phyloP scores from a whole-genome alignment of 1,140 invertebrate genomes.

The Hycleus phaleratus region DNA sequence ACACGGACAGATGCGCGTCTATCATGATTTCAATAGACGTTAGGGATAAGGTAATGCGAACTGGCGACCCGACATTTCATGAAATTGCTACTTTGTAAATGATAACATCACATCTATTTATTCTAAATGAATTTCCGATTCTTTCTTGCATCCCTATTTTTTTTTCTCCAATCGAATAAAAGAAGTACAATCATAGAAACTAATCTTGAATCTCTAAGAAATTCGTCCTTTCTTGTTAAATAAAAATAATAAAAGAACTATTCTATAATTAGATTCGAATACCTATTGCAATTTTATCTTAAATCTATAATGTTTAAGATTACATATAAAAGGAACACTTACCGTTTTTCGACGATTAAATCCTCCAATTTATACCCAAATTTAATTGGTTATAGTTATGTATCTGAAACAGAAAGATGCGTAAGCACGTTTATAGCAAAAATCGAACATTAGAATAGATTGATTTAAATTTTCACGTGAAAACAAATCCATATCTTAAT shows the following conservation, averaged over 20 bases:
- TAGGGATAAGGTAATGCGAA: slow-evolving; percentile 9
- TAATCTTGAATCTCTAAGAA: slow-evolving; percentile 21
- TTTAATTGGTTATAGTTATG: too few species aligned
- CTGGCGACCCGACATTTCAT: slow-evolving; percentile 16
- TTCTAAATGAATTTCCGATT: slow-evolving; percentile 23
- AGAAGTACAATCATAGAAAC: slow-evolving; percentile 25
- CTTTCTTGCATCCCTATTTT: slow-evolving; percentile 3
- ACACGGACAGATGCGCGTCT: slow-evolving; percentile 13
- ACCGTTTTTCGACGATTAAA: too few species aligned
- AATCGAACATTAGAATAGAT: too few species aligned
- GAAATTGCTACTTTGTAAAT: slow-evolving; percentile 29
- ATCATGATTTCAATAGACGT: slow-evolving; percentile 10
- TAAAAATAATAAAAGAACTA: not conserved
- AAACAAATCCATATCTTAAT: too few species aligned
- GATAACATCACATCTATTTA: slow-evolving; percentile 28
- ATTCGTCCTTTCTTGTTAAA: not conserved
- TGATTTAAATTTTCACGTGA: too few species aligned
- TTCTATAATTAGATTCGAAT: not conserved
- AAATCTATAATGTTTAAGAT: too few species aligned
- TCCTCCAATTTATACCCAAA: too few species aligned
- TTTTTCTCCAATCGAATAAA: slow-evolving; percentile 14
- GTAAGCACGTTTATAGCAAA: too few species aligned
- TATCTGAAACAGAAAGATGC: too few species aligned
- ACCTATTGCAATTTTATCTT: too few species aligned
- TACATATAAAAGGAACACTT: too few species aligned